These are phyloP conservation scores for Plemyria rubiginata DNA, from an alignment of 2,888 invertebrate species.

Conservation along the genomic window DNA sequence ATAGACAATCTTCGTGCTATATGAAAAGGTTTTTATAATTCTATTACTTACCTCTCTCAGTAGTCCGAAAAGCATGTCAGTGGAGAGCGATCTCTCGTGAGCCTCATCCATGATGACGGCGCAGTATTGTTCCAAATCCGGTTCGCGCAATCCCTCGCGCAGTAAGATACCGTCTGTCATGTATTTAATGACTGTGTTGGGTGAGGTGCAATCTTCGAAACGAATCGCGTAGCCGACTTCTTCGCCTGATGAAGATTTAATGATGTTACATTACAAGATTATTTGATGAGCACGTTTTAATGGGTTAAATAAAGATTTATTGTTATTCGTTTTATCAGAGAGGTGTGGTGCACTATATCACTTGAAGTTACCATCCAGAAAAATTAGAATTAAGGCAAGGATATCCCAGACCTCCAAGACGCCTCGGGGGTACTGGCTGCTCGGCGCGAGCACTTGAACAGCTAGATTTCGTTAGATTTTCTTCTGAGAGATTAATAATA, in stretches of 20 bases:
- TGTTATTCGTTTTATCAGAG: too few species aligned
- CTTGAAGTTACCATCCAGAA: too few species aligned
- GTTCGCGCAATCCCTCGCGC: conserved; percentile 97
- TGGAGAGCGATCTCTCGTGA: conserved; percentile 98
- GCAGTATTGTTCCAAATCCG: conserved; percentile 98
- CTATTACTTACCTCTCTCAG: conserved; percentile 91
- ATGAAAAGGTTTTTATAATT: not conserved
- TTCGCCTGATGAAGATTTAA: conserved; percentile 83
- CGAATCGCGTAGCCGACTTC: conserved; percentile 99
- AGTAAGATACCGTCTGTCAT: conserved; percentile 99
- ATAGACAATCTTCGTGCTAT: not conserved
- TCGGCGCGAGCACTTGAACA: too few species aligned
- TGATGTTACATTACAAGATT: not conserved
- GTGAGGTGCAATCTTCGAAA: conserved; percentile 99
- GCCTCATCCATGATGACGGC: conserved; percentile 99
- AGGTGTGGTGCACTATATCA: too few species aligned
- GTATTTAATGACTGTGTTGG: conserved; percentile 97
- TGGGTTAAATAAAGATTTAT: too few species aligned
- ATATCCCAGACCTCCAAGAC: too few species aligned
- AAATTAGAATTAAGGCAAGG: too few species aligned
- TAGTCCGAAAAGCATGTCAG: conserved; percentile 98
- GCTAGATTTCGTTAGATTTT: too few species aligned
- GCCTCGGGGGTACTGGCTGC: too few species aligned
- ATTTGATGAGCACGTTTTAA: too few species aligned
- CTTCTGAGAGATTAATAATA: too few species aligned